Evolutionary conservation across 2,113 vertebrate species (phyloP).

Genomic region (Clarias batrachus): DNA sequence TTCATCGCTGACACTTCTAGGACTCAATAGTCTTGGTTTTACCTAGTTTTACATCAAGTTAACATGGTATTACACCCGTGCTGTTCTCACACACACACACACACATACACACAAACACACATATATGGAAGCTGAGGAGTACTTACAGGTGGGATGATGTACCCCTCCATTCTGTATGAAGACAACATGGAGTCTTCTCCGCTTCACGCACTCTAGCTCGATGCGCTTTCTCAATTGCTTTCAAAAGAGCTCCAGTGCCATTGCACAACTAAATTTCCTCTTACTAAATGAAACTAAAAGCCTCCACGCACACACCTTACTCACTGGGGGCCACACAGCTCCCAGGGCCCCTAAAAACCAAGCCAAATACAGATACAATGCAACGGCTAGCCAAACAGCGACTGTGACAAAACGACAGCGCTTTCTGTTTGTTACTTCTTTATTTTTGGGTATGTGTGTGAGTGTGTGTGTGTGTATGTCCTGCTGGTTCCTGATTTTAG

Average conservation of each 20-base stretch:
- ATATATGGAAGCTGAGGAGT: conserved; percentile 39
- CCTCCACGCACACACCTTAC: conserved; percentile 44
- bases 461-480: conserved; percentile 31
- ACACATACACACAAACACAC: neutral
- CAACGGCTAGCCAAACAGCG: conserved; percentile 38
- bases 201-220: conserved; percentile 60
- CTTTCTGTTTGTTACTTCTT: conserved; percentile 58
- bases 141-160: conserved; percentile 79
- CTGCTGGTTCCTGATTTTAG: conserved; percentile 56
- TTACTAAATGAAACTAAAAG: conserved; percentile 69
- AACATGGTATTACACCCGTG: neutral
- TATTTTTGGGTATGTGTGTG: conserved; percentile 52
- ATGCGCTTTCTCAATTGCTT: conserved; percentile 69
- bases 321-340: conserved; percentile 32
- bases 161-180: conserved; percentile 81
- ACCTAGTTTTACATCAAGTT: neutral
- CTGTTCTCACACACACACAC: neutral
- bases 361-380: conserved; percentile 17
- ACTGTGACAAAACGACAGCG: conserved; percentile 34
- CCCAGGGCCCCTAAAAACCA: conserved; percentile 46
- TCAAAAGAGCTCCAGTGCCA: conserved; percentile 77
- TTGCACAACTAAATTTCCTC: conserved; percentile 82
- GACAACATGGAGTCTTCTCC: conserved; percentile 77
- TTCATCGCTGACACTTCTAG: neutral
- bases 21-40: neutral